Percentiles rank a stretch among this genome's conserved stretches.
Conservation (phyloP, 1,140 invertebrate species). For the Drosophila arizonae region DNA sequence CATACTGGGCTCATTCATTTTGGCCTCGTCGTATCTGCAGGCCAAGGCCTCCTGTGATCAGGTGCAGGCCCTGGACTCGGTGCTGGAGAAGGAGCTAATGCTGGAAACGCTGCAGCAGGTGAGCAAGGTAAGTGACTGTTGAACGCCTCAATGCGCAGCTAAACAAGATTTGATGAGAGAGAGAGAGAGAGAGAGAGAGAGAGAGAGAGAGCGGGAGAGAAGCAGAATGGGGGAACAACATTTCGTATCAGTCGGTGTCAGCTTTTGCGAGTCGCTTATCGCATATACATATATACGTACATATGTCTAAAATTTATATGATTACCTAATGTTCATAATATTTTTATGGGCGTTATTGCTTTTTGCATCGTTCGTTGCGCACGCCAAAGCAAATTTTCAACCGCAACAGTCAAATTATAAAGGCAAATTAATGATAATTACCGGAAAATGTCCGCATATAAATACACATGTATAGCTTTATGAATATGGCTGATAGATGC, state of each 20-base stretch:
- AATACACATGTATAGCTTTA: constrained; percentile 7
- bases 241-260: constrained; percentile 54
- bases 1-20: constrained; percentile 90
- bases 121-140: constrained; percentile 83
- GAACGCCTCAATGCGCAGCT: constrained; percentile 67
- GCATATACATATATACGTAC: not conserved
- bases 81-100: constrained; percentile 86
- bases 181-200: not conserved
- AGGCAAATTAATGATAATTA: constrained; percentile 77
- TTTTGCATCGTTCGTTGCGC: constrained; percentile 66
- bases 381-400: constrained; percentile 47
- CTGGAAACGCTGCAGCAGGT: constrained; percentile 85
- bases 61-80: constrained; percentile 86
- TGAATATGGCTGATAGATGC: constrained; percentile 18
- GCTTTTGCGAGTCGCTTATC: constrained; percentile 7
- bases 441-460: constrained; percentile 70
- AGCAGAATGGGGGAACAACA: constrained; percentile 1
- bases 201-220: not conserved
- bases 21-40: constrained; percentile 91
- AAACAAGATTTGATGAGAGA: not conserved
- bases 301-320: constrained; percentile 40
- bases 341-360: constrained; percentile 30
- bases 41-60: constrained; percentile 89
- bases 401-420: constrained; percentile 60
- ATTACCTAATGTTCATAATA: constrained; percentile 59